Conservation (phyloP, 2,797 vertebrate genomes). For the Enteromius treurensis region DNA sequence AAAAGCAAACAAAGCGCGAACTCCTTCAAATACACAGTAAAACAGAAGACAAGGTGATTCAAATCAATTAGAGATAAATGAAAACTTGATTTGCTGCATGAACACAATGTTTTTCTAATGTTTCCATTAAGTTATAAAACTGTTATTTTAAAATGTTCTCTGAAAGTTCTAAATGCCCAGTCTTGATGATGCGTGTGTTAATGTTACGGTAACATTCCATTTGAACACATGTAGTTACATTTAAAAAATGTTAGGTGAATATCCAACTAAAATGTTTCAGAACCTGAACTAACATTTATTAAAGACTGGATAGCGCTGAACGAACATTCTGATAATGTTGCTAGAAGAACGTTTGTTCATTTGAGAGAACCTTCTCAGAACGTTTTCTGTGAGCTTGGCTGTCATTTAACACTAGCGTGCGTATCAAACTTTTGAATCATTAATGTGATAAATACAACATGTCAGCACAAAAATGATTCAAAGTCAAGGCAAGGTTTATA, state of each 20-base stretch:
- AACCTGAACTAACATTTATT: background rate
- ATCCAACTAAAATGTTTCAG: too few species aligned
- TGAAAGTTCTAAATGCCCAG: background rate
- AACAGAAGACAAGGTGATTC: background rate
- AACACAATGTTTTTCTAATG: background rate
- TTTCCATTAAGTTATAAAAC: background rate
- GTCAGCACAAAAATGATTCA: background rate
- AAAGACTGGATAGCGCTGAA: background rate
- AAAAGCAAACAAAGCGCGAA: slow-evolving; percentile 48
- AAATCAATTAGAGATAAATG: background rate
- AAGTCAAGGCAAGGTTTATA: background rate
- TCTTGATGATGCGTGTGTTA: background rate
- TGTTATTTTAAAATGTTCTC: background rate
- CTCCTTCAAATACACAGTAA: background rate
- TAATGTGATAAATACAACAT: slow-evolving; percentile 26
- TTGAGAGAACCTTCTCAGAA: background rate
- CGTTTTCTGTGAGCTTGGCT: background rate
- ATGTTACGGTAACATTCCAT: background rate
- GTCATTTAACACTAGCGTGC: slow-evolving; percentile 1
- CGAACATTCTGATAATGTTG: background rate
- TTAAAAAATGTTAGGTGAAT: background rate
- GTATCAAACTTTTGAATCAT: slow-evolving; percentile 16
- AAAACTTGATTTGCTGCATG: background rate
- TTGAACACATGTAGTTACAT: background rate
- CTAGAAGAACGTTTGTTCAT: background rate